phyloP scores from a whole-genome alignment of 2,113 vertebrate species.

The Actinemys pallida region DNA sequence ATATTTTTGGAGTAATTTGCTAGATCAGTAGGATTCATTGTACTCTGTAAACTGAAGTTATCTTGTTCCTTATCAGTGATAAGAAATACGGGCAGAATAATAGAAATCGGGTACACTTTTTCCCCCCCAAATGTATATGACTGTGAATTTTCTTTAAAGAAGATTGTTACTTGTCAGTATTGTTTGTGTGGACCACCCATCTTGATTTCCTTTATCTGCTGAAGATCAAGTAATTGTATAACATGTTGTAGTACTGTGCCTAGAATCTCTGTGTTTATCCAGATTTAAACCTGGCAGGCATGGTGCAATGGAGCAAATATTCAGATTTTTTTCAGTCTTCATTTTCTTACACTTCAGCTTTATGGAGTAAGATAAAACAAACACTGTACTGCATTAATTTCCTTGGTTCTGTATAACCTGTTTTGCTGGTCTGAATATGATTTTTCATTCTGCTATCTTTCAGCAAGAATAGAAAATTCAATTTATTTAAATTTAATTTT shows the following conservation, averaged over 20 bases:
- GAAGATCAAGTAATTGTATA: background rate
- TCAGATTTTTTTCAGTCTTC: background rate
- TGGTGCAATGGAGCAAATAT: background rate
- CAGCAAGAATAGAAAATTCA: background rate
- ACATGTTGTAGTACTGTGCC: background rate
- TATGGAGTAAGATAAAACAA: background rate
- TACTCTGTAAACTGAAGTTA: background rate
- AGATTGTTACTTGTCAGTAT: background rate
- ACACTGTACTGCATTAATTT: background rate
- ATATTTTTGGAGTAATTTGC: background rate
- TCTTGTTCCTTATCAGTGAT: background rate
- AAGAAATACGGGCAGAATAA: background rate
- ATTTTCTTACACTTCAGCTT: background rate
- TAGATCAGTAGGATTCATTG: background rate
- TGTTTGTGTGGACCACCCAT: background rate
- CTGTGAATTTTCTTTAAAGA: background rate
- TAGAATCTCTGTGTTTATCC: background rate
- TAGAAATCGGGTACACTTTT: background rate
- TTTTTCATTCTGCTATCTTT: background rate
- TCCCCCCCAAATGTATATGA: background rate
- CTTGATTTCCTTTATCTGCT: background rate
- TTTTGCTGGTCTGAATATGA: background rate
- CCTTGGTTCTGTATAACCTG: background rate
- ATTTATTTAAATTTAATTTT: background rate
- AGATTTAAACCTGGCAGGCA: background rate